Conservation (phyloP, 2,797 vertebrate species). For the Darevskia nairensis region DNA sequence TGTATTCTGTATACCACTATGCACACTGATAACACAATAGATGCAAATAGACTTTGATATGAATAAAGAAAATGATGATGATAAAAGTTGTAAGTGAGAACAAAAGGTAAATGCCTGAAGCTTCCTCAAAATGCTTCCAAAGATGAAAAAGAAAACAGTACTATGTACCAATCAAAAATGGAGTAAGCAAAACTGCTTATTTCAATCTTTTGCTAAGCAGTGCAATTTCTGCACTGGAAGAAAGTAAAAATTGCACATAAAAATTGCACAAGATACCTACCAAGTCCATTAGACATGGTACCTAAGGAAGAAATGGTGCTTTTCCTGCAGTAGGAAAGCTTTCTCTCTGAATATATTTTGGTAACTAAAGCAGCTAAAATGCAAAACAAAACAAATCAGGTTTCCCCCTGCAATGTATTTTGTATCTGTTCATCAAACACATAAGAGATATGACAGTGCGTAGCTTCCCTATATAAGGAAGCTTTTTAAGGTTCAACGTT, state of each 20-base stretch:
- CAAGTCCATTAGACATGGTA: constrained; percentile 39
- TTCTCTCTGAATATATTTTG: neutral
- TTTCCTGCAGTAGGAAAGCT: neutral
- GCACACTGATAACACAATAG: neutral
- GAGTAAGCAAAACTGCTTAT: neutral
- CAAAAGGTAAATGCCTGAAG: constrained; percentile 15
- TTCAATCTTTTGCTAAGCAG: fast-evolving
- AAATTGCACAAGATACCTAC: constrained; percentile 2
- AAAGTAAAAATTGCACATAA: neutral
- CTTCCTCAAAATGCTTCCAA: constrained; percentile 8
- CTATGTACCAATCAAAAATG: constrained; percentile 34
- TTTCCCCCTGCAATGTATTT: neutral
- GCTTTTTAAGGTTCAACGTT: no score
- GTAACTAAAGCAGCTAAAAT: no score
- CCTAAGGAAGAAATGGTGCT: neutral
- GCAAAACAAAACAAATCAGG: neutral
- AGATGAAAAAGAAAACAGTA: neutral
- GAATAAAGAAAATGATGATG: neutral
- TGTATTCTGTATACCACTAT: neutral
- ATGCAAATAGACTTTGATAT: neutral
- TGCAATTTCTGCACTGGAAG: constrained; percentile 6
- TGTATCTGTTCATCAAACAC: neutral
- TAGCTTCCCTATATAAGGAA: neutral
- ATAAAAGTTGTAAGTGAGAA: neutral
- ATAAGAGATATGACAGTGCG: neutral